Percentiles rank a stretch among this genome's conserved stretches.
Evolutionary conservation across 2,888 invertebrate species (phyloP).

Genomic region (Xanthostigma xanthostigma): DNA sequence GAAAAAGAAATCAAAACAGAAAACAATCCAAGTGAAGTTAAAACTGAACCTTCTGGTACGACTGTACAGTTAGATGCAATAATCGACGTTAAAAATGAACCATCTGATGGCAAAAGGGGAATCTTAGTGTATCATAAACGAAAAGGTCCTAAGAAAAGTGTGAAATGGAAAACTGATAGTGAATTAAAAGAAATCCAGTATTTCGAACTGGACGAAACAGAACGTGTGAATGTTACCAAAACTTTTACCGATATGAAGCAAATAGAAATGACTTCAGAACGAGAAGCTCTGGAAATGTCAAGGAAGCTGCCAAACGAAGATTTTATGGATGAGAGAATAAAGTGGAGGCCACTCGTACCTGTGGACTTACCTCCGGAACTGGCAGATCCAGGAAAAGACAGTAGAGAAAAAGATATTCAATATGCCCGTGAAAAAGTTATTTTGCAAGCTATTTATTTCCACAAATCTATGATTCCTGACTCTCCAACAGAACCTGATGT

Average conservation of each 20-base stretch:
- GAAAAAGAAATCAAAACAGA: constrained; percentile 24
- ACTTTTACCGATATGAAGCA: constrained; percentile 84
- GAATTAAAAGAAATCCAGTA: constrained; percentile 70
- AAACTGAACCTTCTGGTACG: constrained; percentile 28
- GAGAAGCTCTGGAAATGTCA: constrained; percentile 64
- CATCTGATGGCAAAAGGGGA: constrained; percentile 49
- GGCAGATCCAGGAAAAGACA: constrained; percentile 58
- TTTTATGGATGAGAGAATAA: constrained; percentile 65
- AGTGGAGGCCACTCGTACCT: constrained; percentile 57
- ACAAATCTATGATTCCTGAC: constrained; percentile 72
- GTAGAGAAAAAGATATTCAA: constrained; percentile 76
- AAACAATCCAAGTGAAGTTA: constrained; percentile 20
- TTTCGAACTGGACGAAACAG: constrained; percentile 92
- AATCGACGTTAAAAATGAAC: not conserved
- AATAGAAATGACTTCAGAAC: constrained; percentile 74
- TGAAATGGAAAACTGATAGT: constrained; percentile 68
- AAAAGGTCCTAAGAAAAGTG: constrained; percentile 64
- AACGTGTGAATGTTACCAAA: constrained; percentile 87
- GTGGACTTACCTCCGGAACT: constrained; percentile 52
- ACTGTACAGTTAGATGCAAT: constrained; percentile 5
- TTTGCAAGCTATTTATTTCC: constrained; percentile 67
- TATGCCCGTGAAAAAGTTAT: constrained; percentile 74
- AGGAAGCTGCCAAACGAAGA: constrained; percentile 63
- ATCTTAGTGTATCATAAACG: constrained; percentile 59
- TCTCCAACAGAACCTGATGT: constrained; percentile 74